Percentiles rank a stretch among this genome's conserved stretches.
These are phyloP conservation scores for Tauraco hartlaubi DNA, from an alignment of 2,797 vertebrate genomes.

Conservation along the genomic window DNA sequence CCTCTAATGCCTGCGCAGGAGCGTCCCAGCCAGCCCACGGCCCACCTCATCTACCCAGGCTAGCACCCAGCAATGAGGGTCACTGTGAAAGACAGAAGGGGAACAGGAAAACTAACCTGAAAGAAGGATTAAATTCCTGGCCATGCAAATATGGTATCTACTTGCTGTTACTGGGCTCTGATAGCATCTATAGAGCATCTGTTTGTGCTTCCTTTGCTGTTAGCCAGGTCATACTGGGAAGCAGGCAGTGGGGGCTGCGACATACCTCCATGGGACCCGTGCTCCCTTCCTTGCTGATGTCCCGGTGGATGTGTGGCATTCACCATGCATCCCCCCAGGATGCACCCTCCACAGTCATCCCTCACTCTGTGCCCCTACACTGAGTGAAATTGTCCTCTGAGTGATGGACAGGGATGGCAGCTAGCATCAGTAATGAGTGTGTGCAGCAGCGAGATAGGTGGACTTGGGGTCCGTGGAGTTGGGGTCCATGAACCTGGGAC, in stretches of 20 bases:
- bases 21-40: background rate
- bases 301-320: background rate
- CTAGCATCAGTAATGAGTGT: background rate
- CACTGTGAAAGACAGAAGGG: background rate
- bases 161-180: background rate
- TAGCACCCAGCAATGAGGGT: background rate
- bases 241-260: background rate
- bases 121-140: background rate
- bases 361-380: background rate
- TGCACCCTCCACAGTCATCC: background rate
- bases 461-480: background rate
- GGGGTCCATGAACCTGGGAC: background rate
- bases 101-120: background rate
- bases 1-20: background rate
- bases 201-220: background rate
- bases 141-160: accelerated
- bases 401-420: background rate
- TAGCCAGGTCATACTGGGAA: accelerated
- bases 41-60: background rate
- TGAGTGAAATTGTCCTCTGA: background rate
- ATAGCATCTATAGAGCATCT: background rate
- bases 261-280: background rate
- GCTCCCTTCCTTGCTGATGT: background rate
- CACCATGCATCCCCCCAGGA: background rate
- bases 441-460: background rate